A percentile compares a stretch with the other conserved stretches of the same genome.
phyloP scores from a whole-genome alignment of 2,113 vertebrate genomes.

The Oenanthe oenanthe region DNA sequence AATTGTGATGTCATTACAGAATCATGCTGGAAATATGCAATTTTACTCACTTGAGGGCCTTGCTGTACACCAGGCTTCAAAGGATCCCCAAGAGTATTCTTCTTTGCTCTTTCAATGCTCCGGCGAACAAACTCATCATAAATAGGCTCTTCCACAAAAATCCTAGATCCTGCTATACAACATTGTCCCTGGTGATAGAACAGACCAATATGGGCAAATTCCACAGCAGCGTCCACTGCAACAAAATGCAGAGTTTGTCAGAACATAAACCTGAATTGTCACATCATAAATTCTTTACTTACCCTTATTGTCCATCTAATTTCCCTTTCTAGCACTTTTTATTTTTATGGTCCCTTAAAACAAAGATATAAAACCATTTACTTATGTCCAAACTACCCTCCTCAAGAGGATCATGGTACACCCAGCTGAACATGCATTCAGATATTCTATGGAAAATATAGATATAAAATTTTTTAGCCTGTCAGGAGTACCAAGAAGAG shows the following conservation, averaged over 20 bases:
- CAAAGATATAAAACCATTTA: neutral
- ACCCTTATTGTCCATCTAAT: neutral
- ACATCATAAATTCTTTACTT: neutral
- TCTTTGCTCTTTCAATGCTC: constrained; percentile 81
- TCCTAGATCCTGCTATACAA: constrained; percentile 86
- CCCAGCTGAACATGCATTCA: neutral
- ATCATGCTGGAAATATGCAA: neutral
- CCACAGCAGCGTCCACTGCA: constrained; percentile 83
- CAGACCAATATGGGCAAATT: constrained; percentile 83
- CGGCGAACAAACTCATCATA: constrained; percentile 85
- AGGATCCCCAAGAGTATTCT: constrained; percentile 83
- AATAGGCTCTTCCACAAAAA: constrained; percentile 89
- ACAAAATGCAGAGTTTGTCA: neutral
- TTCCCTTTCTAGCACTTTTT: neutral
- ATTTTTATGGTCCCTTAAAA: neutral
- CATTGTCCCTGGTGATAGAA: constrained; percentile 92
- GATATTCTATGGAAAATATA: neutral
- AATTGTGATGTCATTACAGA: neutral
- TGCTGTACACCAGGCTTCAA: constrained; percentile 78
- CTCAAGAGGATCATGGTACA: neutral
- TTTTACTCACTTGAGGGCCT: constrained; percentile 83
- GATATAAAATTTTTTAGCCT: neutral
- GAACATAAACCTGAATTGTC: neutral
- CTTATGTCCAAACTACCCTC: neutral
- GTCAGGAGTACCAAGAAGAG: neutral